Evolutionary conservation across 1,140 invertebrate species (phyloP).

Genomic region (Cataglyphis hispanica): DNA sequence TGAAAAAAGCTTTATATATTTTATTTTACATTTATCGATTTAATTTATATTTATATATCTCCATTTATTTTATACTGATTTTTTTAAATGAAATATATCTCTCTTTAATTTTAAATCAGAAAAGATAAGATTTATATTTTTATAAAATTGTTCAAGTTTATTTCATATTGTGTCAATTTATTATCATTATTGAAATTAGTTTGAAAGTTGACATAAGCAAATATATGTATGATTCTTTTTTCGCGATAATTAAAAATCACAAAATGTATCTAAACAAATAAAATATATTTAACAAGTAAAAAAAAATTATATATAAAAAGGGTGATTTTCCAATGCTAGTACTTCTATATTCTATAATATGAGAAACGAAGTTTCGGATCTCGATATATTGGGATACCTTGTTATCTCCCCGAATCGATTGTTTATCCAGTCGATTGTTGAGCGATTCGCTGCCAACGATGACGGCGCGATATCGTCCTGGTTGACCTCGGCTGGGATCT

Average conservation of each 20-base stretch:
- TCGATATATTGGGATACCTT: not conserved
- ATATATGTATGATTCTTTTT: not conserved
- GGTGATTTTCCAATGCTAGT: not conserved
- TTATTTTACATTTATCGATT: not conserved
- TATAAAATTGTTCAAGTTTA: not conserved
- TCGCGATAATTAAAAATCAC: not conserved
- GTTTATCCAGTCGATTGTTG: conserved; percentile 49
- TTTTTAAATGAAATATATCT: not conserved
- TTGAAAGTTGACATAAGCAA: too few species aligned
- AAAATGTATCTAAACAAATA: too few species aligned
- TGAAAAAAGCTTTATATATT: not conserved
- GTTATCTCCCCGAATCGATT: not conserved
- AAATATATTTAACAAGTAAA: too few species aligned
- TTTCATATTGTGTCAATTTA: not conserved
- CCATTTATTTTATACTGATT: not conserved
- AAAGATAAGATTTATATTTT: not conserved
- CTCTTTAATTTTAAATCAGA: not conserved
- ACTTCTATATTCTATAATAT: not conserved
- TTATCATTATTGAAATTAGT: too few species aligned
- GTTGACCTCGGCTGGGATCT: conserved; percentile 79
- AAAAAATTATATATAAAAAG: not conserved
- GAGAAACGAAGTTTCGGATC: not conserved
- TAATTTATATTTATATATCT: not conserved
- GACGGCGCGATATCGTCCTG: conserved; percentile 61
- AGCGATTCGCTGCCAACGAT: conserved; percentile 47